These are phyloP conservation scores for Peromyscus maniculatus DNA, from an alignment of 2,113 vertebrate genomes.

Conservation along the genomic window DNA sequence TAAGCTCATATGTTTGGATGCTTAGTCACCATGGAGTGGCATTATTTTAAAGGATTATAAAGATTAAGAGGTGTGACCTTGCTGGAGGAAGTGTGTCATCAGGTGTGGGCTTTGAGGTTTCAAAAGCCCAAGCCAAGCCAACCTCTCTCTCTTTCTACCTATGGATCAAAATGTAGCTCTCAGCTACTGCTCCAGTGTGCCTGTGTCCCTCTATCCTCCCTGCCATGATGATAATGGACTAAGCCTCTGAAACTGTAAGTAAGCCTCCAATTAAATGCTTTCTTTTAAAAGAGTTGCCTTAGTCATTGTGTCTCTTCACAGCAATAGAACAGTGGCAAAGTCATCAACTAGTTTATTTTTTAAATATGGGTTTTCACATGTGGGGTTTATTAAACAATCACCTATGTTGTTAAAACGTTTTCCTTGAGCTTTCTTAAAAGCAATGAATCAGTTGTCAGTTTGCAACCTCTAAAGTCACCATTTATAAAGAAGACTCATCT, in stretches of 20 bases:
- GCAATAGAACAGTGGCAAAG: neutral
- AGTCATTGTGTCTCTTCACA: neutral
- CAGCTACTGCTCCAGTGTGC: neutral
- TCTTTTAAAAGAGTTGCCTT: neutral
- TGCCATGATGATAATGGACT: neutral
- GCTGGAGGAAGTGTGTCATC: neutral
- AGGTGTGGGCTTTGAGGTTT: neutral
- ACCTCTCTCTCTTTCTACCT: neutral
- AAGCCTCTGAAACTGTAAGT: neutral
- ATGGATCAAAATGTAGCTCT: neutral
- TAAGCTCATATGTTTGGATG: neutral
- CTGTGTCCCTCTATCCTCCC: no score
- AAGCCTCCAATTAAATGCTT: neutral
- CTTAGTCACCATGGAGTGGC: neutral
- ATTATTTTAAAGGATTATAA: neutral
- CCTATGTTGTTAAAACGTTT: slow-evolving; percentile 42
- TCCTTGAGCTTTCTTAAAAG: slow-evolving; percentile 60
- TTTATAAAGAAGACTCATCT: slow-evolving; percentile 77
- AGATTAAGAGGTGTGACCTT: neutral
- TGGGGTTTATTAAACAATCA: slow-evolving; percentile 59
- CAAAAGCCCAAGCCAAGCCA: neutral
- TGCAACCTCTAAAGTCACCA: slow-evolving; percentile 70
- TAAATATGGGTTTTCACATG: slow-evolving; percentile 24
- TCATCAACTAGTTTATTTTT: slow-evolving; percentile 22
- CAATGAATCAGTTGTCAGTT: slow-evolving; percentile 76